Base-by-base conservation (phyloP, 2,888 invertebrate genomes). In the Scaptomyza polygonia region DNA sequence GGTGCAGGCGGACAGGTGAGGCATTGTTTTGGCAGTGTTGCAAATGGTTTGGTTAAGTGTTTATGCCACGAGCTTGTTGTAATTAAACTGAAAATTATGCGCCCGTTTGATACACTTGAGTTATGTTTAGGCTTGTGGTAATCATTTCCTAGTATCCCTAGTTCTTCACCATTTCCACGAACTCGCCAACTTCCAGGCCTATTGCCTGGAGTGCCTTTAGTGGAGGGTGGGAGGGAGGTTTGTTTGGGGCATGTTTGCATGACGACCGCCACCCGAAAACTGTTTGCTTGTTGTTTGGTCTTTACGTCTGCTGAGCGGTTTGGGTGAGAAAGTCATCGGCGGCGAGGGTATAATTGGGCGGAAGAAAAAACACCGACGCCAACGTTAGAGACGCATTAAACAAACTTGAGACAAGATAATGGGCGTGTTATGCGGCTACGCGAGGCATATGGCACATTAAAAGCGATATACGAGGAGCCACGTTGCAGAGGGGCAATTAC, bases 1-100 rank as follows among this genome's bases (percentile, higher is more conserved):
- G 83, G 66, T 64, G 36, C 48, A 7, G 14, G 36, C 30, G 47
- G 48, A n/a, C 45, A 65, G 77, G 74, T 68, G 62, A n/a, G n/a
- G n/a, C n/a, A n/a, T n/a, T n/a, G n/a, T n/a, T n/a, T n/a, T n/a
- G n/a, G n/a, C n/a, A n/a, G n/a, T 21, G 2, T 21, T 21, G 21
- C 21, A 21, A 36, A 34, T 57, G 49, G 14, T 34, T 25, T 29
- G n/a, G 30, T 14, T n/a, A 30, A n/a, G 39, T 34, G 39, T 39
- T 25, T 42, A 40, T 61, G 43, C 34, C 58, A 65, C 52, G 48
- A 75, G 74, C 63, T 68, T 79, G 70, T 78, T 77, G 81, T 81
- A 86, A 84, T 83, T 86, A 83, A 86, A 71, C 49, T 63, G 56
- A 59, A 63, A 81, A 84, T 84, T 75, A 72, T 84, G 79, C 61